Evolutionary conservation across 2,797 vertebrate species (phyloP).

Genomic region (Platalea minor): DNA sequence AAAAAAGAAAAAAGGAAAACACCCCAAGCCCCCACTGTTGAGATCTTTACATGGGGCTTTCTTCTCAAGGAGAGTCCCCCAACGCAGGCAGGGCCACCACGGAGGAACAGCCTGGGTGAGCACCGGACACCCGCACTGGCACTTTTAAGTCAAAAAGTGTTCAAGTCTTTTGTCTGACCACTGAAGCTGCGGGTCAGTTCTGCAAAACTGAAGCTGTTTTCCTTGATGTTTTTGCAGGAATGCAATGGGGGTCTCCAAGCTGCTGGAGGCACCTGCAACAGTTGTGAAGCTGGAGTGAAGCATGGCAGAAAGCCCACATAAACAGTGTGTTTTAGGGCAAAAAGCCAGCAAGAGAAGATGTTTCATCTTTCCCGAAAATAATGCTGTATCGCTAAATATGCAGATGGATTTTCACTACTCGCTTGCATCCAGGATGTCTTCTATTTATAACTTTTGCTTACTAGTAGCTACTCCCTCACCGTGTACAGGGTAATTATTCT

Average conservation of each 20-base stretch:
- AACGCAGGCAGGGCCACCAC: background rate
- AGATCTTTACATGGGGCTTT: background rate
- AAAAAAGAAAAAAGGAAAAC: background rate
- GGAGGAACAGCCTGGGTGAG: background rate
- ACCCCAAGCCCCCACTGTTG: rapidly evolving
- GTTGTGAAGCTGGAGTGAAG: background rate
- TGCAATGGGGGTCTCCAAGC: background rate
- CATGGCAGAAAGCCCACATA: rapidly evolving
- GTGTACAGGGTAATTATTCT: rapidly evolving
- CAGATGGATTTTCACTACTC: background rate
- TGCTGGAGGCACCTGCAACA: background rate
- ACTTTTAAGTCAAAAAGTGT: background rate
- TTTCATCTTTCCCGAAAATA: background rate
- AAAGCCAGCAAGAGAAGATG: background rate
- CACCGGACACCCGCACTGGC: rapidly evolving
- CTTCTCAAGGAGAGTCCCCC: rapidly evolving
- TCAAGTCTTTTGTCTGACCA: background rate
- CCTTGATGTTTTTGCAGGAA: background rate
- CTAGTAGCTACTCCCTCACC: background rate
- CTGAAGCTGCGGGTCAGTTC: background rate
- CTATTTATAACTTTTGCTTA: background rate
- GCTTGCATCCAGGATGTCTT: background rate
- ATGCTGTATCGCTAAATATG: background rate
- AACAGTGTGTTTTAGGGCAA: background rate
- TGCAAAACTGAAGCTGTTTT: background rate